A percentile compares a stretch with the other conserved stretches of the same genome.
Evolutionary conservation across 2,113 vertebrate species (phyloP).

Genomic region (Xiphophorus couchianus): DNA sequence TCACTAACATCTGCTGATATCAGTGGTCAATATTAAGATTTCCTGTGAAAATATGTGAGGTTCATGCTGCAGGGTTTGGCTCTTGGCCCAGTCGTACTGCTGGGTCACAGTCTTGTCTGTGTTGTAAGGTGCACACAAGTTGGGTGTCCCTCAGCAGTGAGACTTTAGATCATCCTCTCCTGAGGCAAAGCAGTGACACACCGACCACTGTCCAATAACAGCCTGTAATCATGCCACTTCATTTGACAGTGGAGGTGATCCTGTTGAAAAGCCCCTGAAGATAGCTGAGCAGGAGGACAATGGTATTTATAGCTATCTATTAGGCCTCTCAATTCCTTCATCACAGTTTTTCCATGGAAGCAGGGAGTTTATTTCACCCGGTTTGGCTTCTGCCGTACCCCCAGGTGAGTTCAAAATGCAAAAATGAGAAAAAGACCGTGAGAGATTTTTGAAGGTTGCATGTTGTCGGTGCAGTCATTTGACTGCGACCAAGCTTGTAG

Average conservation of each 20-base stretch:
- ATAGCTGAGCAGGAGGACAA: slow-evolving; percentile 4
- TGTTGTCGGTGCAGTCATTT: slow-evolving; percentile 59
- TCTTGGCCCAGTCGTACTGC: not conserved
- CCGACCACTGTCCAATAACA: slow-evolving; percentile 26
- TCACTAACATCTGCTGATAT: too few species aligned
- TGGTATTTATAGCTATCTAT: slow-evolving; percentile 29
- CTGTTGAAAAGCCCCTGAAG: slow-evolving; percentile 11
- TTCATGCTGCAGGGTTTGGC: not conserved
- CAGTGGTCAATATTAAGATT: not conserved
- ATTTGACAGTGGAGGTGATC: slow-evolving; percentile 25
- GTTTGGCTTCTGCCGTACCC: slow-evolving; percentile 17
- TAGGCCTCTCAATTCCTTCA: slow-evolving; percentile 24
- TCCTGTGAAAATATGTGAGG: not conserved
- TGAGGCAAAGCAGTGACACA: slow-evolving; percentile 2
- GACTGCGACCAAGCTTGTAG: slow-evolving; percentile 66
- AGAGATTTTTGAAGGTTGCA: slow-evolving; percentile 51
- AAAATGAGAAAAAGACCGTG: slow-evolving; percentile 25
- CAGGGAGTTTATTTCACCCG: not conserved
- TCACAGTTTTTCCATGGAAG: slow-evolving; percentile 16
- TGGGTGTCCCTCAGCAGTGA: slow-evolving; percentile 44
- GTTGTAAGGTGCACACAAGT: slow-evolving; percentile 32
- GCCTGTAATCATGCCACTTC: slow-evolving; percentile 14
- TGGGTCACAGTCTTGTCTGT: slow-evolving; percentile 8
- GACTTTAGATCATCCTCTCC: slow-evolving; percentile 59
- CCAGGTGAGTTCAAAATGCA: slow-evolving; percentile 54